phyloP scores from a whole-genome alignment of 2,888 invertebrate species.

The Trichogramma evanescens region DNA sequence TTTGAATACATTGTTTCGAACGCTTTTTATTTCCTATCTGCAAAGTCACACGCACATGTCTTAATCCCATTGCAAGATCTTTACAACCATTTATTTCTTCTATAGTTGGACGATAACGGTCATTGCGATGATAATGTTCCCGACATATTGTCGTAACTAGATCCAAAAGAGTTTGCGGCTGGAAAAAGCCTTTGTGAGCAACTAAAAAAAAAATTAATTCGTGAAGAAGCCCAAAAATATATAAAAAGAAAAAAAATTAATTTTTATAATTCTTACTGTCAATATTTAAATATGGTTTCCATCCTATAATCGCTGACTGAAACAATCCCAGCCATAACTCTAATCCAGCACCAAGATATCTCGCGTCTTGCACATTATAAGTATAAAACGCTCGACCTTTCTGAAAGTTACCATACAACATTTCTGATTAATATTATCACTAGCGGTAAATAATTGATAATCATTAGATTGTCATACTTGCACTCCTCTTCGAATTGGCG shows the following conservation, averaged over 20 bases:
- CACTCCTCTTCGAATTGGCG: slow-evolving; percentile 51
- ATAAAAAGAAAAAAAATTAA: neutral
- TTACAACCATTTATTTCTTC: no score
- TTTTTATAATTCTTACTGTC: slow-evolving; percentile 58
- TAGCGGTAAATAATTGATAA: neutral
- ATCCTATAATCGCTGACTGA: slow-evolving; percentile 85
- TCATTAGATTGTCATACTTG: slow-evolving; percentile 23
- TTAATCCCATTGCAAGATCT: no score
- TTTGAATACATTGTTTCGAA: no score
- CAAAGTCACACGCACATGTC: no score
- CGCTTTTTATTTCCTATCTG: no score
- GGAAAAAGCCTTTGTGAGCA: slow-evolving; percentile 74
- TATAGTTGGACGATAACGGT: neutral
- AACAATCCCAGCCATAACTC: slow-evolving; percentile 92
- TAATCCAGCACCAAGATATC: slow-evolving; percentile 68
- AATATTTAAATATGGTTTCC: slow-evolving; percentile 77
- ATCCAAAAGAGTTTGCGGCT: slow-evolving; percentile 49
- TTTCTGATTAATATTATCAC: neutral
- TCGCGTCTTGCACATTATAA: slow-evolving; percentile 36
- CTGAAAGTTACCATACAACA: neutral
- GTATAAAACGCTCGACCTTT: neutral
- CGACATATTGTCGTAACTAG: slow-evolving; percentile 39
- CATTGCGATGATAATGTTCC: neutral
- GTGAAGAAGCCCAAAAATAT: neutral
- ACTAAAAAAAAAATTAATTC: slow-evolving; percentile 49